Evolutionary conservation across 2,888 invertebrate species (phyloP).

Genomic region (Chalcosyrphus nemorum): DNA sequence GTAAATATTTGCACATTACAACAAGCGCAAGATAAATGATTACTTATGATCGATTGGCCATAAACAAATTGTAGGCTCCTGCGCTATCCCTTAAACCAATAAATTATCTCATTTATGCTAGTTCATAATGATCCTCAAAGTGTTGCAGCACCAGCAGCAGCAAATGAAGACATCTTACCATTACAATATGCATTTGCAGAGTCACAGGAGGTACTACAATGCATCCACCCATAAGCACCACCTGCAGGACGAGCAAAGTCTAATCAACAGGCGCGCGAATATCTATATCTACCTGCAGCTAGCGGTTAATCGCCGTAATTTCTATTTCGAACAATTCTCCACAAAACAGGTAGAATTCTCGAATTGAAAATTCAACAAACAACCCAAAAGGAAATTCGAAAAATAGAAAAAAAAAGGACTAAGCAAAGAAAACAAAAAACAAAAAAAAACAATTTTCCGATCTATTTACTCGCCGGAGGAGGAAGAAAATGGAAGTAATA

Average conservation of each 20-base stretch:
- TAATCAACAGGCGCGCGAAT: conserved; percentile 70
- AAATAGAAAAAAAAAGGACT: background rate
- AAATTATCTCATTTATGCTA: conserved; percentile 49
- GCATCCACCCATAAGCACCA: conserved; percentile 56
- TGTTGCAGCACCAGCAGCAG: conserved; percentile 25
- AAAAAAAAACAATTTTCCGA: conserved; percentile 59
- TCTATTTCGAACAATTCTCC: conserved; percentile 64
- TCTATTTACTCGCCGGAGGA: conserved; percentile 46
- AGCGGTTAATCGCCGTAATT: conserved; percentile 58
- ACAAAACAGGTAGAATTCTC: conserved; percentile 53
- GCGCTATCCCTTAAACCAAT: conserved; percentile 51
- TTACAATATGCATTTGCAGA: conserved; percentile 42
- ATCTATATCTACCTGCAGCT: conserved; percentile 33
- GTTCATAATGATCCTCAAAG: conserved; percentile 62
- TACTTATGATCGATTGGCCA: conserved; percentile 67
- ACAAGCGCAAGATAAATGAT: conserved; percentile 23
- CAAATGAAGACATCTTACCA: conserved; percentile 59
- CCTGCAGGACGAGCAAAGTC: conserved; percentile 57
- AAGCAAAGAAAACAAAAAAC: background rate
- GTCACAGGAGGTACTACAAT: conserved; percentile 53
- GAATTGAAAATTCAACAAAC: conserved; percentile 30
- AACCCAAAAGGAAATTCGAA: conserved; percentile 22
- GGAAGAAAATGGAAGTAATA: conserved; percentile 63
- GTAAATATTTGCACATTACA: conserved; percentile 43
- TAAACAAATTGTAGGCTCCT: conserved; percentile 62